Percentiles rank a stretch among this genome's conserved stretches.
These are phyloP conservation scores for Jordanella pulchra DNA, from an alignment of 2,797 vertebrate genomes.

Conservation along the genomic window DNA sequence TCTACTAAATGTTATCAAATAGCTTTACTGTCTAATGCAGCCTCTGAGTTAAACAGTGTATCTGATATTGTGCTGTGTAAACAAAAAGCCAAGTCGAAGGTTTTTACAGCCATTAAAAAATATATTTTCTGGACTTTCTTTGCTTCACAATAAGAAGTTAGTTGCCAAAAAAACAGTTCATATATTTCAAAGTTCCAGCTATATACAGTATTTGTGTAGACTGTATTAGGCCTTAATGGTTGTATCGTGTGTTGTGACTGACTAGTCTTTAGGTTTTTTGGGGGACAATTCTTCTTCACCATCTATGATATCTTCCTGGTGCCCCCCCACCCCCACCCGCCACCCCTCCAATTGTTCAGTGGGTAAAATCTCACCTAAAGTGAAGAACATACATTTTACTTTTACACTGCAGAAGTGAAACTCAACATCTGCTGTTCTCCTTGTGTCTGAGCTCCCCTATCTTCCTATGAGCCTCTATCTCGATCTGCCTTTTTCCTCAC, in stretches of 20 bases:
- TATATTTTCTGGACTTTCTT: background rate
- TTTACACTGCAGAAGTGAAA: slow-evolving; percentile 6
- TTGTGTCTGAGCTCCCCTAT: slow-evolving; percentile 44
- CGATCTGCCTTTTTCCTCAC: slow-evolving; percentile 25
- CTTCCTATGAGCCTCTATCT: slow-evolving; percentile 37
- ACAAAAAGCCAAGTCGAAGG: background rate
- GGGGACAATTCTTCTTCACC: background rate
- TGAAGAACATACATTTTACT: background rate
- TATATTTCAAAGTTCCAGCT: background rate
- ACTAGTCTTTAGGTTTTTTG: background rate
- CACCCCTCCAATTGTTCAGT: background rate
- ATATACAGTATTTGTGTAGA: too few relatives aligned
- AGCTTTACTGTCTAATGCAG: background rate
- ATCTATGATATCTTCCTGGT: background rate
- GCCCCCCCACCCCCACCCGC: too few relatives aligned
- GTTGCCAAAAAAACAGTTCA: background rate
- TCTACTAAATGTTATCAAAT: background rate
- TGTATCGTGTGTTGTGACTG: background rate
- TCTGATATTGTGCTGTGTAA: background rate
- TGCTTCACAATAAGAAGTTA: background rate
- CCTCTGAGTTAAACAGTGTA: background rate
- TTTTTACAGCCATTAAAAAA: background rate
- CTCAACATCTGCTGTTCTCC: slow-evolving; percentile 29
- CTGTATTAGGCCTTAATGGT: background rate
- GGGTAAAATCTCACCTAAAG: background rate